Base-by-base conservation (phyloP, 2,113 vertebrate genomes). In the Butorides virescens region DNA sequence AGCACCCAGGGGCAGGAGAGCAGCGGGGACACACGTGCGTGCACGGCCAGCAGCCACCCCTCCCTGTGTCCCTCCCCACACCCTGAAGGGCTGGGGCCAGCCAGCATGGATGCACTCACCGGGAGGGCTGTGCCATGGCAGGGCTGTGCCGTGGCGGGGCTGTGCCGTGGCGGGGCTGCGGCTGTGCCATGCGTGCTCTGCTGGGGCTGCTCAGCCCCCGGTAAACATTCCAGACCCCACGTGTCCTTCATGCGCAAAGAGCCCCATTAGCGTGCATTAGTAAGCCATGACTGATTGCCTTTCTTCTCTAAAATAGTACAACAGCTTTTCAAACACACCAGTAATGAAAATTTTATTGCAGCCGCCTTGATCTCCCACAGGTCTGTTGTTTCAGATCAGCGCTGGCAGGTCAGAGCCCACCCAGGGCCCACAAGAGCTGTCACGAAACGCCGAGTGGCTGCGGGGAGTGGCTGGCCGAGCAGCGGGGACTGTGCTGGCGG, bases 51-150 rank as follows among this genome's bases (percentile, higher is more conserved):
- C 22, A 26, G 21, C 12, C 3, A 0, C 14, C 59, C 11, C 20
- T 53, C 37, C 32, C 66, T 0, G 6, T 1, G 1, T 27, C 50
- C 39, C 36, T 47, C 44, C 32, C 42, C 2, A 4, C 19, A 14
- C 37, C 70, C 68, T 4, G 3, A 32, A 46, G 42, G 23, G 19
- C 67, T 1, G 3, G 15, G 44, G 22, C n/a, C 2, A 4, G 27
- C n/a, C 10, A 3, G 36, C 59, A 30, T 1, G 3, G 49, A 27
- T 6, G 27, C 7, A 1, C 32, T 66, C 10, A 2, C n/a, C 0
- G 1, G 44, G 46, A 11, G 15, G n/a, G n/a, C 47, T 26, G 58
- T 29, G 80, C 56, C 1, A 15, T 44, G 42, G 42, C 42, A 8
- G 42, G 42, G 42, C 42, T 42, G 42, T 42, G 13, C 42, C 42